These are phyloP conservation scores for Neosilurus mollespiculum DNA, from an alignment of 2,797 vertebrate genomes.

Conservation along the genomic window DNA sequence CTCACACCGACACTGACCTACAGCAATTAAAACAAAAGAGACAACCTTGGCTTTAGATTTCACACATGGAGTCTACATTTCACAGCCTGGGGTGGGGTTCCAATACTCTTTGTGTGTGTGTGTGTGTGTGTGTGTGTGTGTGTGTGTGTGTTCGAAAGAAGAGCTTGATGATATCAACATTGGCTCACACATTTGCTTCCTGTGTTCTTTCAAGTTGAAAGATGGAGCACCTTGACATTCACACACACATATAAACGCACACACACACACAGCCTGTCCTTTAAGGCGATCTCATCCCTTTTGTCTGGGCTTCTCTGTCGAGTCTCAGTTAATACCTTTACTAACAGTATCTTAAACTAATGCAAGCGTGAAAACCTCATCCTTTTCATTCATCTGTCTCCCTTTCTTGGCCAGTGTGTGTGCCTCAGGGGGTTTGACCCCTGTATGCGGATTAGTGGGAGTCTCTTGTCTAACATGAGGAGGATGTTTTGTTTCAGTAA, in stretches of 20 bases:
- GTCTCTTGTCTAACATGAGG: slow-evolving; percentile 58
- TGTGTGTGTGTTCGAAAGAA: slow-evolving; percentile 28
- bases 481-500: slow-evolving; percentile 59
- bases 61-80: slow-evolving; percentile 56
- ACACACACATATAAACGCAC: slow-evolving; percentile 29
- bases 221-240: slow-evolving; percentile 37
- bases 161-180: slow-evolving; percentile 44
- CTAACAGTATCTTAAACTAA: slow-evolving; percentile 43
- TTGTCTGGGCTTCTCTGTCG: slow-evolving; percentile 8
- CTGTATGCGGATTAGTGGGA: slow-evolving; percentile 44
- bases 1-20: slow-evolving; percentile 40
- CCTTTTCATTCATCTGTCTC: slow-evolving; percentile 23
- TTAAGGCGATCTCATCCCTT: slow-evolving; percentile 36
- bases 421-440: slow-evolving; percentile 38
- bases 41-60: slow-evolving; percentile 51
- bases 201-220: slow-evolving; percentile 47
- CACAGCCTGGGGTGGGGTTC: slow-evolving; percentile 52
- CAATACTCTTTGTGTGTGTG: slow-evolving; percentile 28
- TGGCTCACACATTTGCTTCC: slow-evolving; percentile 52
- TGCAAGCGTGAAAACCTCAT: slow-evolving; percentile 34
- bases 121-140: slow-evolving; percentile 32
- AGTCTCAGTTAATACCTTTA: slow-evolving; percentile 44
- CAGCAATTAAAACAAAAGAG: slow-evolving; percentile 53
- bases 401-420: slow-evolving; percentile 14
- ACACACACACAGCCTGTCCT: slow-evolving; percentile 24